Percentiles rank a stretch among this genome's conserved stretches.
These are phyloP conservation scores for Urocolius indicus DNA, from an alignment of 2,113 vertebrate genomes.

Conservation along the genomic window DNA sequence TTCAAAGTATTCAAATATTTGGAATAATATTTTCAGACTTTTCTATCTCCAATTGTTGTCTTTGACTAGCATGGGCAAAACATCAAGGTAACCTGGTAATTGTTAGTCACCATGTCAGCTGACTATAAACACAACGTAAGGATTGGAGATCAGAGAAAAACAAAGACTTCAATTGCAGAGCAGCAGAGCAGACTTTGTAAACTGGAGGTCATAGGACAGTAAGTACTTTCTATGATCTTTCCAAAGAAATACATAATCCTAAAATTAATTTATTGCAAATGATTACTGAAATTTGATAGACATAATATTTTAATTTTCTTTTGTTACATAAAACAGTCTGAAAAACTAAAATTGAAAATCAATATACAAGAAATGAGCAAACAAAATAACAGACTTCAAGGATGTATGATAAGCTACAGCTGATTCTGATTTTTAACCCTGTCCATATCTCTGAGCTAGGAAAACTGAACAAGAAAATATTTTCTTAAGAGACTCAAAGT, in stretches of 20 bases:
- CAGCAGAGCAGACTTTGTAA: not conserved
- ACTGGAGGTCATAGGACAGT: not conserved
- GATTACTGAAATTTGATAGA: not conserved
- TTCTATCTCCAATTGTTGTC: not conserved
- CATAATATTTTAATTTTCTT: not conserved
- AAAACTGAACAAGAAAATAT: not conserved
- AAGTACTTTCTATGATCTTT: not conserved
- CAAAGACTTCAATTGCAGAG: not conserved
- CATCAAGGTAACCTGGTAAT: fast-evolving
- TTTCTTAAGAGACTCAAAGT: not conserved
- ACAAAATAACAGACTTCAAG: not conserved
- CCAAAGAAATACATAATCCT: not conserved
- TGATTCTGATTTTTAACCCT: not conserved
- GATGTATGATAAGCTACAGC: not conserved
- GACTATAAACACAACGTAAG: not conserved
- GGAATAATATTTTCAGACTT: not conserved
- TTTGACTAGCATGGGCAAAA: not conserved
- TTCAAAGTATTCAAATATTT: not conserved
- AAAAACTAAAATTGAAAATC: not conserved
- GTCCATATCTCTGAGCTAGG: not conserved
- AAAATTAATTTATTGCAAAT: not conserved
- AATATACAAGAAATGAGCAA: not conserved
- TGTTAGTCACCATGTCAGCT: not conserved
- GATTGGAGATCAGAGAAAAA: not conserved
- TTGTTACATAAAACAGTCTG: not conserved